A percentile compares a stretch with the other conserved stretches of the same genome.
Conservation (phyloP, 2,888 invertebrate species). For the Cheilosia scutellata region DNA sequence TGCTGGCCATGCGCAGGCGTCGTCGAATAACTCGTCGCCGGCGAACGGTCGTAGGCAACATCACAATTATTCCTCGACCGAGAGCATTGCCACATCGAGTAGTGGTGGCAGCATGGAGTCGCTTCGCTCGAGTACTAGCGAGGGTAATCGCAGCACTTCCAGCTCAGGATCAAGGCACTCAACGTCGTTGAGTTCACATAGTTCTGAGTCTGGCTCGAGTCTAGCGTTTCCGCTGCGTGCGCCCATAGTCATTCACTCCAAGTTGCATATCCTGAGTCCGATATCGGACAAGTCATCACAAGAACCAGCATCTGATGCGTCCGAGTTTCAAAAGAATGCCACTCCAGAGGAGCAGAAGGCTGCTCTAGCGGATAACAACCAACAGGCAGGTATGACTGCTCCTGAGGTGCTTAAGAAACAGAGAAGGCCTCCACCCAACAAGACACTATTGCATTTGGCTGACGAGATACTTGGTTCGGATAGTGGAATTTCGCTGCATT, state of each 20-base stretch:
- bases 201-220: conserved; percentile 89
- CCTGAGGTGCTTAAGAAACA: conserved; percentile 80
- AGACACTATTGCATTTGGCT: conserved; percentile 86
- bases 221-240: conserved; percentile 87
- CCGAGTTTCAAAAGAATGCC: conserved; percentile 91
- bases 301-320: conserved; percentile 93
- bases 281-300: conserved; percentile 96
- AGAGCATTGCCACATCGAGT: conserved; percentile 94
- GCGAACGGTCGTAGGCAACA: conserved; percentile 73
- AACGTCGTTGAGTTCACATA: conserved; percentile 93
- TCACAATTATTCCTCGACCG: conserved; percentile 87
- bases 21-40: conserved; percentile 77
- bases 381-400: conserved; percentile 29
- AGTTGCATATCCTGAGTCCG: conserved; percentile 93
- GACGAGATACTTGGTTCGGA: conserved; percentile 94
- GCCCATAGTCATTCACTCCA: conserved; percentile 89
- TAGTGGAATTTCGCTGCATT: conserved; percentile 94
- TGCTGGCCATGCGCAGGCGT: conserved; percentile 84
- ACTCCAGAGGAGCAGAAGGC: conserved; percentile 86
- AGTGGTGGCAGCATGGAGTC: conserved; percentile 95
- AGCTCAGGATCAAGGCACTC: conserved; percentile 94
- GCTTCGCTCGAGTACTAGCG: conserved; percentile 93
- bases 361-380: conserved; percentile 68
- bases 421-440: conserved; percentile 89
- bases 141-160: conserved; percentile 93